phyloP scores from a whole-genome alignment of 2,888 invertebrate genomes.

The Eudasyphora cyanicolor region DNA sequence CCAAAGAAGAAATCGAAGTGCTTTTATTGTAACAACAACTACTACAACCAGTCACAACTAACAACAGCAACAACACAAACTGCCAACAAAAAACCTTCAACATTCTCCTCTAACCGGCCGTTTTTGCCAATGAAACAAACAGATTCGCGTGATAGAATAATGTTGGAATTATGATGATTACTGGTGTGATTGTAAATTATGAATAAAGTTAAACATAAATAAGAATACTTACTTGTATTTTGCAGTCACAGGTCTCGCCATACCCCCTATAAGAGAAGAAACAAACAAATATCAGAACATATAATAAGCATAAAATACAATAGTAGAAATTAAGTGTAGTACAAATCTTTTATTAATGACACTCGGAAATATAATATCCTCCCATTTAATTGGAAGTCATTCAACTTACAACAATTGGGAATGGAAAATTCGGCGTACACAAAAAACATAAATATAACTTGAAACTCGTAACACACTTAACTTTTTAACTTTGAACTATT shows the following conservation, averaged over 20 bases:
- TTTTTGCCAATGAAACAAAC: slow-evolving; percentile 33
- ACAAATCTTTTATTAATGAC: slow-evolving; percentile 7
- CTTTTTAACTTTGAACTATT: too few species aligned
- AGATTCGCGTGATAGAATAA: slow-evolving; percentile 76
- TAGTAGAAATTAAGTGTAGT: background rate
- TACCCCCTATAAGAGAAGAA: background rate
- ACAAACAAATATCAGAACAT: background rate
- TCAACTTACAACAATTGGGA: background rate
- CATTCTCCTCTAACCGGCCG: background rate
- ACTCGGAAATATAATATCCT: background rate
- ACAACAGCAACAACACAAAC: slow-evolving; percentile 5
- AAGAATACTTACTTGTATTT: background rate
- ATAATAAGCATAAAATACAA: background rate
- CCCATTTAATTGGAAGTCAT: background rate
- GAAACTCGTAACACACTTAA: too few species aligned
- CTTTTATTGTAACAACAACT: slow-evolving; percentile 48
- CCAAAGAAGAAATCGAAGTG: slow-evolving; percentile 59
- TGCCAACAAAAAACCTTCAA: background rate
- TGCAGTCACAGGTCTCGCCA: background rate
- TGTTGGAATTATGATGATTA: slow-evolving; percentile 72
- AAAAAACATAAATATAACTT: too few species aligned
- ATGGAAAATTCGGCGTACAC: slow-evolving; percentile 6
- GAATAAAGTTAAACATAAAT: slow-evolving; percentile 64
- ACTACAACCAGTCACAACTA: background rate
- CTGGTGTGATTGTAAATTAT: slow-evolving; percentile 71